Base-by-base conservation (phyloP, 2,888 invertebrate genomes). In the Andrena hattorfiana region DNA sequence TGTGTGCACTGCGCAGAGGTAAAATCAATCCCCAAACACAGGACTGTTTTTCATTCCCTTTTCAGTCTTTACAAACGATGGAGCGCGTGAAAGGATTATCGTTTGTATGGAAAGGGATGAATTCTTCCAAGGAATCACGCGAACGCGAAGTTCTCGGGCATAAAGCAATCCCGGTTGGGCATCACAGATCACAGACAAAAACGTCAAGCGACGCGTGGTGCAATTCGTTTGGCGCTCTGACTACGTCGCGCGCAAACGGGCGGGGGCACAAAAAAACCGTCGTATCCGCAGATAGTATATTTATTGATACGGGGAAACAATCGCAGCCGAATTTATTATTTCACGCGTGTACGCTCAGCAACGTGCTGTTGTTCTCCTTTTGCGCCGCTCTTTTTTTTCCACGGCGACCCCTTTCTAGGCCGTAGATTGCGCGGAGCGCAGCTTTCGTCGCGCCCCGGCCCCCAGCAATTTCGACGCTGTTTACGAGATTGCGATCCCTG, bases 231-330 rank as follows among this genome's bases (percentile, higher is more conserved):
- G 72, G 59, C 79, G 76, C 85, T 32, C 67, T 49, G 63, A 64
- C 81, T 64, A 49, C 82, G 68, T 76, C 75, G 78, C 35, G 63
- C 35, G 77, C 75, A 81, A 85, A 78, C 83, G 70, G 75, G 62
- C 42, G 67, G 76, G 62, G 60, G 20, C 7, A 16, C 48, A 78
- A 84, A 42, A 88, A 87, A 80, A 76, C 60, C 67, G 66, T 68
- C 79, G 84, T 67, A 81, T 82, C 84, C 84, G 87, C 79, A 77
- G 84, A 89, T 80, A 84, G 80, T 87, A 87, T 90, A 90, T 90
- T 90, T 90, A 90, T 90, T 87, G 90, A 89, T 86, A 90, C 86
- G 84, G 77, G 81, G 69, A 84, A 90, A 90, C 90, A 90, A 90
- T 90, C 84, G 88, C 77, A 42, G 67, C 62, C 63, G 83, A 83